Evolutionary conservation across 2,113 vertebrate genomes (phyloP), one percentile per base, ranked within the genome.

Genomic region (Nibea albiflora): DNA sequence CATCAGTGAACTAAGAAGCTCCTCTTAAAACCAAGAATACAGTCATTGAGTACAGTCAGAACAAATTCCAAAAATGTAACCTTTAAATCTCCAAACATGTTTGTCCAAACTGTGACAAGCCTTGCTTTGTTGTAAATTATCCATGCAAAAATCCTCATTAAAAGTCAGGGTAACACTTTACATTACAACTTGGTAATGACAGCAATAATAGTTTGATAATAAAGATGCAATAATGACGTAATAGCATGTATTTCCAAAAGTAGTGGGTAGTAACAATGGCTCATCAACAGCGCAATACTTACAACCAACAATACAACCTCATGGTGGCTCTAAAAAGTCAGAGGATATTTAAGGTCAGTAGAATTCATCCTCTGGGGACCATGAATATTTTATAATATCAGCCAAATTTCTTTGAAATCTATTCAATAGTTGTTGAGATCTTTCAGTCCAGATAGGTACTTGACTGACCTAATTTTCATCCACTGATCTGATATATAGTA

Each of bases 11-110:
- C 66, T 44, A 15, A 69, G 49, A 72, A 20, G 54, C n/a, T 66
- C 7, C 77, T 31, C 22, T 73, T 67, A 4, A 86, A 46, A 72
- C 65, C 54, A 61, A 65, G 28, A 73, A 47, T 28, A 4, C 60
- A 54, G 9, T 39, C 1, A 11, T 2, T 7, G 1, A 70, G 46
- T 44, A 75, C 5, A 16, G 31, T 50, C 0, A 46, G 14, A 77
- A 44, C n/a, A 12, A 62, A 79, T 78, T 39, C 19, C 53, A 24
- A 24, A 24, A 26, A 0, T 67, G 74, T 31, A 60, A 65, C 26
- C 54, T 24, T 56, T 56, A 56, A 26, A 28, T 57, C 11, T 56
- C 5, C 35, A 39, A 39, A 39, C 4, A 6, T 28, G 24, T 28
- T 53, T 11, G 26, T 66, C 49, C 1, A 26, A 73, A 74, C 54